Percentiles rank a stretch among this genome's conserved stretches.
phyloP scores from a whole-genome alignment of 2,113 vertebrate species.

The Oreocharis arfaki region DNA sequence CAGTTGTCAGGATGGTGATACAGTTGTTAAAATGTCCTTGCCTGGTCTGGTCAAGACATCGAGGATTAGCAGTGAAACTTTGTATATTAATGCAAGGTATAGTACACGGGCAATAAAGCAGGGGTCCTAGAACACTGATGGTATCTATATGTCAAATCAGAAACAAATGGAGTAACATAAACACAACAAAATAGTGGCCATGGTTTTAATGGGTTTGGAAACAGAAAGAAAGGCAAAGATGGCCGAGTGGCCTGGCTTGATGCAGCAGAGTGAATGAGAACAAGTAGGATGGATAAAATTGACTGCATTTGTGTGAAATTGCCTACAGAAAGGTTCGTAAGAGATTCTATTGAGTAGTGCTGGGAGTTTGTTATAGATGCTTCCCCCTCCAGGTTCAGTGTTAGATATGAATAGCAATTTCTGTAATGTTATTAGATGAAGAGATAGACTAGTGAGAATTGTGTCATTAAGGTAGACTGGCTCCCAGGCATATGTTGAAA shows the following conservation, averaged over 20 bases:
- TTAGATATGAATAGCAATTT: conserved; percentile 42
- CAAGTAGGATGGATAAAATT: neutral
- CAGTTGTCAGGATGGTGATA: neutral
- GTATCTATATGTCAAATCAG: neutral
- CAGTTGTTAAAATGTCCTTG: neutral
- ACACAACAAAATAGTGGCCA: neutral
- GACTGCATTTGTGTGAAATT: neutral
- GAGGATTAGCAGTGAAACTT: neutral
- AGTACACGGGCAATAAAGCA: neutral
- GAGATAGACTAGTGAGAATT: neutral
- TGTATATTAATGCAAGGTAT: fast-evolving
- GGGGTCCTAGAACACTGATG: neutral
- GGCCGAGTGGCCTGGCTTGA: neutral
- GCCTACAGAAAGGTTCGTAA: neutral
- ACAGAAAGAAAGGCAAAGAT: neutral
- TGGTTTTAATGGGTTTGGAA: neutral
- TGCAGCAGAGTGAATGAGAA: neutral
- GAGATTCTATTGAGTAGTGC: neutral
- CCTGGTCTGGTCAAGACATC: neutral
- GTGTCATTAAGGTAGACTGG: conserved; percentile 27
- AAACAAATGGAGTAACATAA: neutral
- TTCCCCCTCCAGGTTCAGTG: neutral
- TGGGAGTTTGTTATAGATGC: conserved; percentile 24
- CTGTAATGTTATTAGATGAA: conserved; percentile 28
- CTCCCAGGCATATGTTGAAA: conserved; percentile 14